Evolutionary conservation across 1,140 invertebrate species (phyloP), one percentile per base, ranked within the genome.

Genomic region (Drosophila repletoides): DNA sequence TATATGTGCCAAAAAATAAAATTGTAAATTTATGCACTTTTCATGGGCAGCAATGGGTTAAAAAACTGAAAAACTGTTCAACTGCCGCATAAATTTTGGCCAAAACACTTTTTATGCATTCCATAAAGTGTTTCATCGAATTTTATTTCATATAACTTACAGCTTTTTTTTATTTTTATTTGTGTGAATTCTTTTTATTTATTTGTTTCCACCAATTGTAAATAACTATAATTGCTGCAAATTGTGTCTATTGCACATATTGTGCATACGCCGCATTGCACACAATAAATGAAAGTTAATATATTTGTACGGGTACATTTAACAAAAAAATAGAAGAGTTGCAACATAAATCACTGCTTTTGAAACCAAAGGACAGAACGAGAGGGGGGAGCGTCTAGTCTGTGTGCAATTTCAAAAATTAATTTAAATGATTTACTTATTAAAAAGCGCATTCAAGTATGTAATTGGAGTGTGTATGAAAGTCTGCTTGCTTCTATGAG

Each of bases 1-100:
- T 46, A 15, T 58, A 40, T 33, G 24, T 64, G 53, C 64, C 63
- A 67, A 51, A 60, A 56, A 77, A 69, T 70, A 77, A 67, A 77
- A 45, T 46, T 74, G 74, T 70, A 71, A 86, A 86, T 84, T 84
- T 84, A 84, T 84, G 75, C 75, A 79, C 74, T 75, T 76, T 81
- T 83, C 43, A 83, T 72, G 61, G 63, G 31, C 68, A 41, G 48
- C 68, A 60, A 72, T 70, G 59, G 60, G 48, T 58, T 41, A 56
- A 72, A 69, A 72, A 69, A 72, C 38, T 43, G 40, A 72, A 69
- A 72, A 69, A 72, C 38, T 43, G 40, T 53, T 53, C 48, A 52
- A 68, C 63, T 60, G 29, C 34, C 56, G 28, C 63, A 60, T 59
- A 59, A 66, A 66, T 59, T 66, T 59, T 26, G 5, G 7, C 7